Evolutionary conservation across 2,113 vertebrate genomes (phyloP).

Genomic region (Python bivittatus): DNA sequence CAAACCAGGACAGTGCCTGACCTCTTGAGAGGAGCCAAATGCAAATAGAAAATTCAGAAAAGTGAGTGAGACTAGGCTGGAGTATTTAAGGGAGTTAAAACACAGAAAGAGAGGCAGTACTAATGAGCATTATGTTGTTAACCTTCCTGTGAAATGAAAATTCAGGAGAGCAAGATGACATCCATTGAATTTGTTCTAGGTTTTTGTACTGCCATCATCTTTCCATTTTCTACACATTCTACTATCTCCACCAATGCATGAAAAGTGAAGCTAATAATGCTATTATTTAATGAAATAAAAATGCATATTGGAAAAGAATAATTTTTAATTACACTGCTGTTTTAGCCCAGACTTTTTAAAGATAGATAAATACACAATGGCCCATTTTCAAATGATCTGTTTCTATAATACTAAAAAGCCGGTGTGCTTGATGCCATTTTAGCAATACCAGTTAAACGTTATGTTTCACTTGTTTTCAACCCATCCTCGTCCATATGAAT

Average conservation of each 20-base stretch:
- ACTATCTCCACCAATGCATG: not conserved
- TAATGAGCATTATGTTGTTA: not conserved
- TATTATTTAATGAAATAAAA: slow-evolving; percentile 8
- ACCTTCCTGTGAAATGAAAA: not conserved
- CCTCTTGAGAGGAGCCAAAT: not conserved
- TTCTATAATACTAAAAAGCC: not conserved
- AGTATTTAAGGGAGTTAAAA: not conserved
- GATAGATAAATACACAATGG: not conserved
- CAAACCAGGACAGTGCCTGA: not conserved
- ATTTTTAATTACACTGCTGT: not conserved
- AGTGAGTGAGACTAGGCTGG: not conserved
- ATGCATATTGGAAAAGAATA: not conserved
- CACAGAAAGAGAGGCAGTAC: not conserved
- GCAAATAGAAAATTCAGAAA: not conserved
- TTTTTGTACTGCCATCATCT: not conserved
- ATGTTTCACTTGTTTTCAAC: not conserved
- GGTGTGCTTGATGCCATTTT: not conserved
- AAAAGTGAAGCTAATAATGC: not conserved
- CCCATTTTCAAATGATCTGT: not conserved
- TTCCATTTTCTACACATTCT: not conserved
- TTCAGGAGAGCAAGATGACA: not conserved
- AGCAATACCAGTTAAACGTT: not conserved
- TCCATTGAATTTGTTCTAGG: not conserved
- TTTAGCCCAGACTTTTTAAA: not conserved
- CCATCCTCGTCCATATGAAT: not conserved